phyloP scores from a whole-genome alignment of 2,797 vertebrate species.

The Percopsis omiscomaycus region DNA sequence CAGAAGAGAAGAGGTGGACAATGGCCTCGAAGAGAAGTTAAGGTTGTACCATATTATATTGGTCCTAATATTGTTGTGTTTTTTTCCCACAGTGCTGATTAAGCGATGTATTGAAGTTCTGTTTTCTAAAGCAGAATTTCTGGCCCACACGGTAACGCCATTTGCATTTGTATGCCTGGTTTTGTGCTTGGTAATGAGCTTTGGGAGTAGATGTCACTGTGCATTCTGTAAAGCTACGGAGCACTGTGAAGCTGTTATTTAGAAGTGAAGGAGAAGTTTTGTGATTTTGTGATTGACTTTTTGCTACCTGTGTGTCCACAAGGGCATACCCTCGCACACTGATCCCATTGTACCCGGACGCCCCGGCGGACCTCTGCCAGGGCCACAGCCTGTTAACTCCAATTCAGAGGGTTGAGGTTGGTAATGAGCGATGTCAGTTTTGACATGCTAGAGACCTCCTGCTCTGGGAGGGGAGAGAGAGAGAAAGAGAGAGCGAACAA shows the following conservation, averaged over 20 bases:
- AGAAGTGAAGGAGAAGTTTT: conserved; percentile 44
- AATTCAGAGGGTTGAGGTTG: conserved; percentile 50
- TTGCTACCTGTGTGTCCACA: neutral
- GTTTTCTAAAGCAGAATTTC: neutral
- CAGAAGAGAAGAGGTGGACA: neutral
- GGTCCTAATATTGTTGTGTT: neutral
- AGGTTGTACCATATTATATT: neutral
- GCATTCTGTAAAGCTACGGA: conserved; percentile 31
- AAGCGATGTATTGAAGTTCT: neutral
- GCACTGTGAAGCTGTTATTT: conserved; percentile 47
- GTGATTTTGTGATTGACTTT: conserved; percentile 43
- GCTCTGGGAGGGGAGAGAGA: conserved; percentile 18
- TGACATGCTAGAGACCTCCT: conserved; percentile 55
- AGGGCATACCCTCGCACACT: conserved; percentile 1
- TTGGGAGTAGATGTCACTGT: conserved; percentile 36
- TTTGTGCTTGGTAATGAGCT: conserved; percentile 19
- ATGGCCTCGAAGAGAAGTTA: neutral
- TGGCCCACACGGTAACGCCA: conserved; percentile 15
- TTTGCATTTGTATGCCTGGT: conserved; percentile 1
- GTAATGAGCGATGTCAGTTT: conserved; percentile 65
- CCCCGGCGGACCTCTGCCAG: conserved; percentile 44
- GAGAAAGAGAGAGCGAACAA: neutral
- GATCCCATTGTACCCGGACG: conserved; percentile 52
- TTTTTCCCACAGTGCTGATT: neutral
- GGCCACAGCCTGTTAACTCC: conserved; percentile 63